phyloP scores from a whole-genome alignment of 2,113 vertebrate species.

The Xiphophorus maculatus region DNA sequence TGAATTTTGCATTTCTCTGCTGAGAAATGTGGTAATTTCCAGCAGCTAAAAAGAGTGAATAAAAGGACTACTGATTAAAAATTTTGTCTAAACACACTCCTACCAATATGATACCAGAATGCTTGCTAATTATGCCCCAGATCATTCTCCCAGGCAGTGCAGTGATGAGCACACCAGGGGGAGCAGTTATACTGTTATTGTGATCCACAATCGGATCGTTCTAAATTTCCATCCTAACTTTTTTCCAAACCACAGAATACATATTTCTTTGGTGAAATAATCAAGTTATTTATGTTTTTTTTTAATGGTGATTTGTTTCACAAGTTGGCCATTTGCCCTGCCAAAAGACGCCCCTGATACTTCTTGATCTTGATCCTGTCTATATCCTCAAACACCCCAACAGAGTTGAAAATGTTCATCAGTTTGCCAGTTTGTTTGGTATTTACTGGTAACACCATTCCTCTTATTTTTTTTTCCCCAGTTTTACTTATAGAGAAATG shows the following conservation, averaged over 20 bases:
- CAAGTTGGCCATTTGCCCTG: constrained; percentile 54
- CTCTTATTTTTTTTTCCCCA: constrained; percentile 27
- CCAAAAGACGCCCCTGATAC: constrained; percentile 64
- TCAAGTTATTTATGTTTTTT: constrained; percentile 31
- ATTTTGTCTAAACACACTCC: constrained; percentile 44
- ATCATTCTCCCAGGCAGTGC: constrained; percentile 67
- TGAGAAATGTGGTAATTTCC: neutral
- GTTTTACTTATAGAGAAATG: constrained; percentile 24
- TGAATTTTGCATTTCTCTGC: neutral
- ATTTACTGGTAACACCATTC: constrained; percentile 37
- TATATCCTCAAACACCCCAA: constrained; percentile 51
- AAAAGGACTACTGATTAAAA: constrained; percentile 25
- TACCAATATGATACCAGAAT: constrained; percentile 65
- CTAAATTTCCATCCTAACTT: constrained; percentile 63
- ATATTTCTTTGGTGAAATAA: constrained; percentile 77
- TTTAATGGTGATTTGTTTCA: constrained; percentile 53
- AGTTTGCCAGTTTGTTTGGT: neutral
- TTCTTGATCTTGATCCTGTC: constrained; percentile 70
- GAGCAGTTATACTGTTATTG: constrained; percentile 83
- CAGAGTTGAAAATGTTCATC: constrained; percentile 1
- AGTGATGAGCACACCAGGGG: constrained; percentile 79
- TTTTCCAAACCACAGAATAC: constrained; percentile 64
- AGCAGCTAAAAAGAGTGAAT: constrained; percentile 36
- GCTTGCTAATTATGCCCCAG: constrained; percentile 63
- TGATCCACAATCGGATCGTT: constrained; percentile 44